Conservation (phyloP, 1,140 invertebrate species). For the Ceratina australensis region DNA sequence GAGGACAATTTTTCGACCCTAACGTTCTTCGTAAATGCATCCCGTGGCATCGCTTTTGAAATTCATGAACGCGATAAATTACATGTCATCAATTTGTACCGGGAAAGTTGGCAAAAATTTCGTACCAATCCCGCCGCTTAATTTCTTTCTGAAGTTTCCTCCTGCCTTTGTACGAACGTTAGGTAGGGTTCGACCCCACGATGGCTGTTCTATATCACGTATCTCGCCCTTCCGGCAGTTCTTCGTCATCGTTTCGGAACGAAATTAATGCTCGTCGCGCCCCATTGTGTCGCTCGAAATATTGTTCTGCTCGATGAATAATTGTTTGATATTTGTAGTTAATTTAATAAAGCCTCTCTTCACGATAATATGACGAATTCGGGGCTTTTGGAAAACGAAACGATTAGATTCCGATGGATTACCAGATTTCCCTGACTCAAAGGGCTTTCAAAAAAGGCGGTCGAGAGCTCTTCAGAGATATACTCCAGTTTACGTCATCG, state of each 20-base stretch:
- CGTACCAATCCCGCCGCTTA: not conserved
- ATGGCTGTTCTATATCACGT: not conserved
- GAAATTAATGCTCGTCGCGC: not conserved
- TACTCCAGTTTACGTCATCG: conserved; percentile 16
- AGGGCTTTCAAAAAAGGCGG: not conserved
- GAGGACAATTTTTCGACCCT: not conserved
- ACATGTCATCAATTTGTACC: not conserved
- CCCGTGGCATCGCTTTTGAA: not conserved
- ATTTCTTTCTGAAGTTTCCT: not conserved
- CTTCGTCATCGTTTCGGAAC: not conserved
- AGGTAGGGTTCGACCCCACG: not conserved
- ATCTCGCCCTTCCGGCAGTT: not conserved
- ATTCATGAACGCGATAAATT: not conserved
- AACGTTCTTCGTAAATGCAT: too few relatives aligned
- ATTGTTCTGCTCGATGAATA: too few relatives aligned
- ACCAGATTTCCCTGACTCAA: not conserved
- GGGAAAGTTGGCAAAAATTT: not conserved
- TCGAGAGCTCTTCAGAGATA: not conserved
- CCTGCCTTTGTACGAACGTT: not conserved
- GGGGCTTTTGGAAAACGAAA: not conserved
- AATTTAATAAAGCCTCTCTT: too few relatives aligned
- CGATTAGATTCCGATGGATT: not conserved
- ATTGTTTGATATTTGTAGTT: too few relatives aligned
- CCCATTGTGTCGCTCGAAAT: not conserved
- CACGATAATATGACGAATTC: not conserved